Conservation (phyloP, 2,797 vertebrate genomes). For the Urosaurus nigricauda region DNA sequence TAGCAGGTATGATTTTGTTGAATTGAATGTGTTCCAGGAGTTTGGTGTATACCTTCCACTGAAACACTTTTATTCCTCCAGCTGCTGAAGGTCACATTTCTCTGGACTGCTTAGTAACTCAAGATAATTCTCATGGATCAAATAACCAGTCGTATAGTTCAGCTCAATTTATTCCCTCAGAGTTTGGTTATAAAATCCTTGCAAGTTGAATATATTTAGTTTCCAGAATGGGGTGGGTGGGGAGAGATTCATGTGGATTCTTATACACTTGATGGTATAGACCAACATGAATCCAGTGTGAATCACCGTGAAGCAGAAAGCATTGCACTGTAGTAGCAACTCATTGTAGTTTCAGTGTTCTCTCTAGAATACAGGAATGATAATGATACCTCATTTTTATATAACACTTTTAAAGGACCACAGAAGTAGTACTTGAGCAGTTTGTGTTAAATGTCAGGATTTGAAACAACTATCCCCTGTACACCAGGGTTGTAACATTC, state of each 20-base stretch:
- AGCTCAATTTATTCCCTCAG: background rate
- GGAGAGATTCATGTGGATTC: too few relatives aligned
- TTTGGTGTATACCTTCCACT: background rate
- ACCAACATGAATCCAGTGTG: background rate
- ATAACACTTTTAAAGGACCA: background rate
- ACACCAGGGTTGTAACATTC: background rate
- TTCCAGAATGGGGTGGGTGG: background rate
- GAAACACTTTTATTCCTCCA: background rate
- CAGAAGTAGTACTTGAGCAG: background rate
- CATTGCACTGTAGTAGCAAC: background rate
- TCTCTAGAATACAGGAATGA: background rate
- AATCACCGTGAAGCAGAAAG: background rate
- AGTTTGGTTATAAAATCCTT: background rate
- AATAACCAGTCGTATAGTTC: background rate
- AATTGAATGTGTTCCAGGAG: background rate
- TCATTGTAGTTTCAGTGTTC: background rate
- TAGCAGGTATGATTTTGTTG: accelerated
- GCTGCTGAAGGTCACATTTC: background rate
- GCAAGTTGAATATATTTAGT: background rate
- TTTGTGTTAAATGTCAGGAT: background rate
- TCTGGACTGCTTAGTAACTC: background rate
- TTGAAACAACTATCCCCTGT: background rate
- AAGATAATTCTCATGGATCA: background rate
- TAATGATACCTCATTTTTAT: background rate
- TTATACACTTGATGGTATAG: background rate